Conservation (phyloP, 2,113 vertebrate genomes). For the Callipepla californica region DNA sequence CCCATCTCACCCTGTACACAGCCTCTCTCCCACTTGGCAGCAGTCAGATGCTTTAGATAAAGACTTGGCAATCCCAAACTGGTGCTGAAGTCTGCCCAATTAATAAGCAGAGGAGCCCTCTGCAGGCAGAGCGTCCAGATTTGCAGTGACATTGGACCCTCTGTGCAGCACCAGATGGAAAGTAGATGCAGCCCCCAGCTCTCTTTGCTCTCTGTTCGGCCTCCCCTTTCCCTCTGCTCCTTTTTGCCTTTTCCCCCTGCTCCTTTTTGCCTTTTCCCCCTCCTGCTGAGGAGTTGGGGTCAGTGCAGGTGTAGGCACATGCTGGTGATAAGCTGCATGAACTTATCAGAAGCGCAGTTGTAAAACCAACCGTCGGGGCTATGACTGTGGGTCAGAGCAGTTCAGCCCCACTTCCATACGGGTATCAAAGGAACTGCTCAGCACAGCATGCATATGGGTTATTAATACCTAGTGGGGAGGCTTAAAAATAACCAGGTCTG, state of each 20-base stretch:
- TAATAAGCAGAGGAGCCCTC: not conserved
- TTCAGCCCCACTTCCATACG: not conserved
- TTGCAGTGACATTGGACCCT: not conserved
- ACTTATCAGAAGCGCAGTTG: not conserved
- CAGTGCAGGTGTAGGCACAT: not conserved
- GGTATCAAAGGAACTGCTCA: not conserved
- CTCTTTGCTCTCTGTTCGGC: not conserved
- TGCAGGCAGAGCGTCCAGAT: not conserved
- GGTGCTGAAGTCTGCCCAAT: not conserved
- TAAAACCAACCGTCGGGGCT: not conserved
- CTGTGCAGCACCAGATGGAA: not conserved
- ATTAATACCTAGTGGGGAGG: not conserved
- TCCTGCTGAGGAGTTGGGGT: not conserved
- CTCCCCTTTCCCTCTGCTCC: not conserved
- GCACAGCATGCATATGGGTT: not conserved
- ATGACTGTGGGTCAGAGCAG: not conserved
- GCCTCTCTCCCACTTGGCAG: not conserved
- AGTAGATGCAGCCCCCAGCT: not conserved
- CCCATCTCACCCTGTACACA: not conserved
- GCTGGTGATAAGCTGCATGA: not conserved
- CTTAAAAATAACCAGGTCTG: not conserved
- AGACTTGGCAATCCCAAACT: not conserved
- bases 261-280: not conserved
- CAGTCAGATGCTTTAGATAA: not conserved
- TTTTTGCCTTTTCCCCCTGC: not conserved